Base-by-base conservation (phyloP, 2,113 vertebrate genomes). In the Gymnarchus niloticus region DNA sequence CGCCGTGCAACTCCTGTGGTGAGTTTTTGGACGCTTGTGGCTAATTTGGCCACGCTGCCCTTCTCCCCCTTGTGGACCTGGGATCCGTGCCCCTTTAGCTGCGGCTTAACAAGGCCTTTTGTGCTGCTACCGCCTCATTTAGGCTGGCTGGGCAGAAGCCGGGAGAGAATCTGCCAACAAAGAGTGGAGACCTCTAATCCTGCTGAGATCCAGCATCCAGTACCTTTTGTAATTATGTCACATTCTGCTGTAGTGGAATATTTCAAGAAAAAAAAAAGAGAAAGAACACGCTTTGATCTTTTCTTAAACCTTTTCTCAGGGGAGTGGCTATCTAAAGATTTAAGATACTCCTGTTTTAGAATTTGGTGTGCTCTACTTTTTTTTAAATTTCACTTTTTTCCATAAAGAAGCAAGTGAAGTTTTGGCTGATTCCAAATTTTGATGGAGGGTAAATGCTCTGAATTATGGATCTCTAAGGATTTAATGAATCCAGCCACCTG, bases 191-290 rank as follows among this genome's bases (percentile, higher is more conserved):
- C 92, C 92, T 92, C 94, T 96, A 96, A 96, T 96, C 96, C 95
- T 95, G 94, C 95, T 94, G 95, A 95, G 95, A 96, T 95, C 95
- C 93, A 92, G 94, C 94, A 95, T 94, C 93, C 94, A 95, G 93
- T 95, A 94, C 95, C 94, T 95, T 96, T 95, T 94, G 94, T 96
- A 96, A 96, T 96, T 95, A 96, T 96, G 95, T 96, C 95, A 95
- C 95, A 96, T 95, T 96, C 93, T 92, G 92, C 95, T 94, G 93
- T 95, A 95, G 95, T 96, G 95, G 96, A 96, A 96, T 96, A 96
- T 96, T 95, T 95, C 95, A 93, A 94, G 95, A 46, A 84, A 54
- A 86, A 80, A 51, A 54, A 44, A 56, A 23, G 46, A 83, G 73
- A 80, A 54, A 95, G 93, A 92, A 94, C 93, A 93, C 90, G 94